A percentile compares a stretch with the other conserved stretches of the same genome.
These are phyloP conservation scores for Sterrhoptilus dennistouni DNA, from an alignment of 2,113 vertebrate genomes.

Conservation along the genomic window DNA sequence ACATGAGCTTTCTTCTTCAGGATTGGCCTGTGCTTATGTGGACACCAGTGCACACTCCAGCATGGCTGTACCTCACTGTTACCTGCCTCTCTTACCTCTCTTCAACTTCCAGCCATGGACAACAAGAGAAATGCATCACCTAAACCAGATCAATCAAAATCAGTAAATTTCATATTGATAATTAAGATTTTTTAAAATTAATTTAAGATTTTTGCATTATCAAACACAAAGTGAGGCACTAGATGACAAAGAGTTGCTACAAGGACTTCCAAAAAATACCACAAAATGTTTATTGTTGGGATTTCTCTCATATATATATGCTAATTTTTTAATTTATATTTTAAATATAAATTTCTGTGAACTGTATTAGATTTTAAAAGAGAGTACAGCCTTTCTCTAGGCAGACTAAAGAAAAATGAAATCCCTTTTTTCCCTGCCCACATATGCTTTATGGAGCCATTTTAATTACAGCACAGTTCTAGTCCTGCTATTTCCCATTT, in stretches of 20 bases:
- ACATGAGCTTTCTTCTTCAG: neutral
- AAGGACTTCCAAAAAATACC: neutral
- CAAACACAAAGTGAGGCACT: neutral
- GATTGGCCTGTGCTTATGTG: neutral
- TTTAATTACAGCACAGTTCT: neutral
- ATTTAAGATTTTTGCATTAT: neutral
- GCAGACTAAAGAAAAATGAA: neutral
- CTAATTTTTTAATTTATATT: conserved; percentile 10
- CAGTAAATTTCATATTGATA: neutral
- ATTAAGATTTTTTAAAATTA: neutral
- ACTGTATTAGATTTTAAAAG: neutral
- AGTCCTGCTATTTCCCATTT: neutral
- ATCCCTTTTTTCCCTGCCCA: neutral
- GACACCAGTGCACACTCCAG: neutral
- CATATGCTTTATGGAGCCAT: neutral
- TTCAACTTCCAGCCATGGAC: neutral
- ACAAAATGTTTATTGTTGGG: neutral
- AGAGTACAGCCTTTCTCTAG: neutral
- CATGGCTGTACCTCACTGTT: too few species aligned
- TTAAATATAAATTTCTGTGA: neutral
- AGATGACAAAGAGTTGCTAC: neutral
- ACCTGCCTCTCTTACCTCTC: neutral
- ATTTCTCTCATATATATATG: neutral
- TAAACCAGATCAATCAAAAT: neutral
- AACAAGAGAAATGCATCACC: neutral